Evolutionary conservation across 1,140 invertebrate species (phyloP).

Genomic region (Camponotus pennsylvanicus): DNA sequence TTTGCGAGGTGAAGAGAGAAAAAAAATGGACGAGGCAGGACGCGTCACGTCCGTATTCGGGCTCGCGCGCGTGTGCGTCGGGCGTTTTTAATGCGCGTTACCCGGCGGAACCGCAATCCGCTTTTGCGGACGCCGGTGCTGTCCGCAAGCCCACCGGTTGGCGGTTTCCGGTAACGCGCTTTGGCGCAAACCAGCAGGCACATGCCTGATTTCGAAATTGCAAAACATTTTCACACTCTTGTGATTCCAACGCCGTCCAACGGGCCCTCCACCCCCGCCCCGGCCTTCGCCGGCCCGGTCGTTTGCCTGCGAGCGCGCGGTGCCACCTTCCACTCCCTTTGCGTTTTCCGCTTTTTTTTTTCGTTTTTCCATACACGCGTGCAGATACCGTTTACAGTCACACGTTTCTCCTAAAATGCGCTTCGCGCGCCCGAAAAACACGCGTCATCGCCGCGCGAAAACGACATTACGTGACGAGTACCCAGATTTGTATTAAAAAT

Average conservation of each 20-base stretch:
- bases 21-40: slow-evolving; percentile 32
- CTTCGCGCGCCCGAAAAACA: slow-evolving; percentile 32
- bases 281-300: not conserved
- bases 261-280: slow-evolving; percentile 31
- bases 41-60: slow-evolving; percentile 25
- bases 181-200: slow-evolving; percentile 77
- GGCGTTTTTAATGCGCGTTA: slow-evolving; percentile 76
- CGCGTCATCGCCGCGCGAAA: slow-evolving; percentile 50
- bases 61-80: slow-evolving; percentile 61
- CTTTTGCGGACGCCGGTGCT: slow-evolving; percentile 80
- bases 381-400: slow-evolving; percentile 41
- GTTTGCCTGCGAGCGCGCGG: not conserved
- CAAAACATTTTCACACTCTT: slow-evolving; percentile 86
- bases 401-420: slow-evolving; percentile 34
- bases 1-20: not conserved
- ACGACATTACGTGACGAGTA: slow-evolving; percentile 18
- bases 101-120: slow-evolving; percentile 78
- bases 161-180: slow-evolving; percentile 82
- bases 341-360: slow-evolving; percentile 21
- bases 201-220: slow-evolving; percentile 84
- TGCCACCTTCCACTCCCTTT: slow-evolving; percentile 39
- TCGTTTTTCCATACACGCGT: slow-evolving; percentile 20
- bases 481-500: not conserved
- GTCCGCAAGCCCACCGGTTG: slow-evolving; percentile 75
- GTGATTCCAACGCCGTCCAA: slow-evolving; percentile 77